Evolutionary conservation across 2,797 vertebrate genomes (phyloP).

Genomic region (Odontamblyopus lacepedii): DNA sequence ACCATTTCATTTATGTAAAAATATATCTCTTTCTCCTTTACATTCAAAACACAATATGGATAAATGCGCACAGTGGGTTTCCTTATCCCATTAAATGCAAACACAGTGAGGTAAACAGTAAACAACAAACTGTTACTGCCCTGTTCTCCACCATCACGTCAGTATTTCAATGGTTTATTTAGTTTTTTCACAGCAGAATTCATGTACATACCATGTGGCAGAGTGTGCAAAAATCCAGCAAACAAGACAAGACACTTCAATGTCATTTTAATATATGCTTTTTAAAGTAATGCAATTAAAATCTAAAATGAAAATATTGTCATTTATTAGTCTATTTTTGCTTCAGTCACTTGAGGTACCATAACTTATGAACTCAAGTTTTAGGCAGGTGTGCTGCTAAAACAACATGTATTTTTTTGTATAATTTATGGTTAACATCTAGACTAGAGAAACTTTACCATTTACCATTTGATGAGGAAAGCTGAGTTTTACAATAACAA

Average conservation of each 20-base stretch:
- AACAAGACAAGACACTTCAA: not conserved
- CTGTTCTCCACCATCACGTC: not conserved
- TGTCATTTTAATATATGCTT: not conserved
- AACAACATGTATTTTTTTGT: too few relatives aligned
- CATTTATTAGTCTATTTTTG: constrained; percentile 1
- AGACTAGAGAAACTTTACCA: too few relatives aligned
- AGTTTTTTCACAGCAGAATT: not conserved
- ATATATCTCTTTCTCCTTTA: not conserved
- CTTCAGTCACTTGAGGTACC: constrained; percentile 25
- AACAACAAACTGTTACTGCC: constrained; percentile 5
- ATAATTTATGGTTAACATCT: too few relatives aligned
- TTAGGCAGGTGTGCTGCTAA: not conserved
- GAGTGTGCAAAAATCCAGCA: constrained; percentile 1
- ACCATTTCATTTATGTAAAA: not conserved
- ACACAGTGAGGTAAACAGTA: constrained; percentile 7
- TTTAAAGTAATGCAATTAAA: constrained; percentile 1
- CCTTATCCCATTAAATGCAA: not conserved
- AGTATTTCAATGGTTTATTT: not conserved
- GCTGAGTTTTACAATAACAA: too few relatives aligned
- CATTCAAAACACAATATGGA: not conserved
- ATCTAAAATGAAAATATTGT: not conserved
- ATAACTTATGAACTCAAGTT: not conserved
- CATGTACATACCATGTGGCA: not conserved
- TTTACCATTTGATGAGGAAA: too few relatives aligned
- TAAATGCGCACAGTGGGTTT: not conserved